These are phyloP conservation scores for Taxidea taxus DNA, from an alignment of 2,113 vertebrate genomes.

Conservation along the genomic window DNA sequence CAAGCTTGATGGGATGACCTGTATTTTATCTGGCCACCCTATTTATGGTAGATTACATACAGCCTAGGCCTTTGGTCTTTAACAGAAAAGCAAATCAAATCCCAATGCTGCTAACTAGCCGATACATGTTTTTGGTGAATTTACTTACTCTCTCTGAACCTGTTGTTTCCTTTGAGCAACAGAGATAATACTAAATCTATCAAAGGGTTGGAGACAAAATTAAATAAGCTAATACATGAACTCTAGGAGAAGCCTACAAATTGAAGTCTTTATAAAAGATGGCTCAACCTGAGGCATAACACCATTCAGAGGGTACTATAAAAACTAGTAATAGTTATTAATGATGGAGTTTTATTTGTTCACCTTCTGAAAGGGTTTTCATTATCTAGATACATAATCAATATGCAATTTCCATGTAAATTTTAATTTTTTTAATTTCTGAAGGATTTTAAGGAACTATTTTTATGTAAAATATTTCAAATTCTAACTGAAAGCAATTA, in stretches of 20 bases:
- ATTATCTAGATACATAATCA: neutral
- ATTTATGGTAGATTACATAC: neutral
- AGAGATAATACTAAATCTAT: neutral
- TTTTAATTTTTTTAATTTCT: conserved; percentile 23
- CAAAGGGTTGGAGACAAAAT: neutral
- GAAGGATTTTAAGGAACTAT: neutral
- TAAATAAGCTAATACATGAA: neutral
- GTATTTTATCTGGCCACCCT: neutral
- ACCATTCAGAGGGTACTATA: neutral
- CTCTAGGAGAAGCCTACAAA: neutral
- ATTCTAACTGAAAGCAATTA: neutral
- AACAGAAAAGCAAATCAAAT: neutral
- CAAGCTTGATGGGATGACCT: neutral
- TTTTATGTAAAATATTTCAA: neutral
- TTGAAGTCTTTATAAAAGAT: neutral
- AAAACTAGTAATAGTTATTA: neutral
- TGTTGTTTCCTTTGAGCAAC: neutral
- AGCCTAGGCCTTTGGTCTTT: neutral
- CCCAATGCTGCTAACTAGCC: neutral
- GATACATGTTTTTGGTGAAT: neutral
- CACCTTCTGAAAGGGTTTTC: neutral
- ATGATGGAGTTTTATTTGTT: neutral
- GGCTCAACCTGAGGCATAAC: neutral
- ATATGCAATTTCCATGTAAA: conserved; percentile 3
- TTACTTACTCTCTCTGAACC: neutral